Percentiles rank a stretch among this genome's conserved stretches.
phyloP scores from a whole-genome alignment of 2,888 invertebrate genomes.

The Leucoptera coffeella region DNA sequence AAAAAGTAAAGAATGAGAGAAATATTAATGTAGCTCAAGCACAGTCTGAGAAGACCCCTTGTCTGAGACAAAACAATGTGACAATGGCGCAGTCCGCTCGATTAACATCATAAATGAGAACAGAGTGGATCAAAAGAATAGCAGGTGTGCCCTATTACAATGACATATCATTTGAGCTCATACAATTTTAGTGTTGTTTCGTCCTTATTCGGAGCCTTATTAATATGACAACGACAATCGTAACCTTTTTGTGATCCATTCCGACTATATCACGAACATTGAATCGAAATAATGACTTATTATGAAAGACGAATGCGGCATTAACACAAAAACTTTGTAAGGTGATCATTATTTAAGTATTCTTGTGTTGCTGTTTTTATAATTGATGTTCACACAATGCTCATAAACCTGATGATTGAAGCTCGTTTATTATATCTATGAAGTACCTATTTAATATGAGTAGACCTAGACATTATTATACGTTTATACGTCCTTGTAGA shows the following conservation, averaged over 20 bases:
- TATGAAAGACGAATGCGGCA: too few relatives aligned
- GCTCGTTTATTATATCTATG: too few relatives aligned
- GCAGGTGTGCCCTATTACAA: constrained; percentile 48
- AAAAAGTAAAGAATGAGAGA: constrained; percentile 23
- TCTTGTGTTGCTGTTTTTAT: neutral
- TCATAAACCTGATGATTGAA: too few relatives aligned
- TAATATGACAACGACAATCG: constrained; percentile 13
- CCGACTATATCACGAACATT: neutral
- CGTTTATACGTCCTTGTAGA: too few relatives aligned
- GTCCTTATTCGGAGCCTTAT: constrained; percentile 19
- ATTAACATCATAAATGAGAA: constrained; percentile 52
- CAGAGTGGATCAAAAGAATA: constrained; percentile 52
- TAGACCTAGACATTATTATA: too few relatives aligned
- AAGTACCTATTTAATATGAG: too few relatives aligned
- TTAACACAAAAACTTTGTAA: neutral
- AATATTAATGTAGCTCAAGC: constrained; percentile 35
- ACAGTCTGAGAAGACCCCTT: constrained; percentile 43
- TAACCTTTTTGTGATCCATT: neutral
- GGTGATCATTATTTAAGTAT: neutral
- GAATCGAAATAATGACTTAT: too few relatives aligned
- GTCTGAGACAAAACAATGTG: constrained; percentile 37
- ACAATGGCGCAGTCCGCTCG: constrained; percentile 42
- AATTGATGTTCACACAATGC: too few relatives aligned
- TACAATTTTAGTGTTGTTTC: constrained; percentile 24
- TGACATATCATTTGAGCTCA: constrained; percentile 44